Evolutionary conservation across 2,113 vertebrate genomes (phyloP).

Genomic region (Meleagris gallopavo): DNA sequence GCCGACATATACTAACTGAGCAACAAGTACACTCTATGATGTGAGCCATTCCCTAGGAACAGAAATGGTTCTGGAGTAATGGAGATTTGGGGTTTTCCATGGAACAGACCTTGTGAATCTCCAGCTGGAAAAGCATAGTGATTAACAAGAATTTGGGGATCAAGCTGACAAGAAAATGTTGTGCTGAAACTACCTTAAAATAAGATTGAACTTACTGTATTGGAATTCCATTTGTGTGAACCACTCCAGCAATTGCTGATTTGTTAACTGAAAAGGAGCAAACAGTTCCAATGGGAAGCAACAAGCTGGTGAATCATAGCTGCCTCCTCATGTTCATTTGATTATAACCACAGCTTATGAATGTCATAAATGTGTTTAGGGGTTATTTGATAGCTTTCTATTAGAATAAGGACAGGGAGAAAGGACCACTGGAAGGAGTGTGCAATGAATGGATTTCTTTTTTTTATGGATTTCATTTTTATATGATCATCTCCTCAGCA

Average conservation of each 20-base stretch:
- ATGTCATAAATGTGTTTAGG: background rate
- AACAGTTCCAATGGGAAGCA: background rate
- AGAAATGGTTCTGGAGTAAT: background rate
- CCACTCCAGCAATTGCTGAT: background rate
- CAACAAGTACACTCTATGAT: background rate
- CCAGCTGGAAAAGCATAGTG: background rate
- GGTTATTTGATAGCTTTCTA: constrained; percentile 1
- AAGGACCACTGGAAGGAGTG: background rate
- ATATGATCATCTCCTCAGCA: background rate
- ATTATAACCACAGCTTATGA: constrained; percentile 17
- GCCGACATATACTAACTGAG: background rate
- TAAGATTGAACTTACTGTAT: background rate
- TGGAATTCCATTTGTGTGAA: background rate
- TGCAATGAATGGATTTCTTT: background rate
- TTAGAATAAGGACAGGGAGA: background rate
- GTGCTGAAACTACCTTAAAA: background rate
- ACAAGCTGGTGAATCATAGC: constrained; percentile 18
- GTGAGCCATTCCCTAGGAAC: fast-evolving
- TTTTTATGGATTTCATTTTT: background rate
- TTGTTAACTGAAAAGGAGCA: background rate
- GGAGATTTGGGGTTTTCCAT: background rate
- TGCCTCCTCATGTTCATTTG: constrained; percentile 11
- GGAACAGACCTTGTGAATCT: background rate
- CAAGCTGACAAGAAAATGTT: background rate
- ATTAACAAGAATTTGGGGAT: background rate